Evolutionary conservation across 2,888 invertebrate genomes (phyloP).

Genomic region (Oscheius sp.): DNA sequence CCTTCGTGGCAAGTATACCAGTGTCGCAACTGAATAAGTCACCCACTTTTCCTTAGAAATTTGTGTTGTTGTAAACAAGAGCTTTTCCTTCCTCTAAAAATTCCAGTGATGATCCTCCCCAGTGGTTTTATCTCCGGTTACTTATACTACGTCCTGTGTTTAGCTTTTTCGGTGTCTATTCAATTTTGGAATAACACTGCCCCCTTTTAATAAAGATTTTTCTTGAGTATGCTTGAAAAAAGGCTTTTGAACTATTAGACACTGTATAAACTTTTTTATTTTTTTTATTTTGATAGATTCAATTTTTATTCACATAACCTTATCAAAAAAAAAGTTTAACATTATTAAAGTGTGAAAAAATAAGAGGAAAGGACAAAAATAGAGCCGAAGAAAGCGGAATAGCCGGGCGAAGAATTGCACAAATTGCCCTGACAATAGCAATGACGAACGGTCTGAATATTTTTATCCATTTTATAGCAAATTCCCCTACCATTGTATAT

Average conservation of each 20-base stretch:
- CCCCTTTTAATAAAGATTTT: too few species aligned
- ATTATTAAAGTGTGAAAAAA: too few species aligned
- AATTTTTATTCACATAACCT: too few species aligned
- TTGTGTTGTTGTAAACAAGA: slow-evolving; percentile 4
- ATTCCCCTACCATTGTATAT: neutral
- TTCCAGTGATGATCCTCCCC: slow-evolving; percentile 20
- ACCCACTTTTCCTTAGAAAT: neutral
- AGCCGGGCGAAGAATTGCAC: neutral
- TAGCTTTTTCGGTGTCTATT: neutral
- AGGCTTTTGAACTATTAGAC: too few species aligned
- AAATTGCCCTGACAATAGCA: slow-evolving; percentile 4
- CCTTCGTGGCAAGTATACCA: slow-evolving; percentile 17
- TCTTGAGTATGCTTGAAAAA: too few species aligned
- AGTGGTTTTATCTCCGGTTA: neutral
- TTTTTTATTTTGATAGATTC: too few species aligned
- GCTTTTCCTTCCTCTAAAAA: slow-evolving; percentile 2
- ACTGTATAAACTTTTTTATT: too few species aligned
- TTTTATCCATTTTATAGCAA: neutral
- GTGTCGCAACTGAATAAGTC: slow-evolving; percentile 22
- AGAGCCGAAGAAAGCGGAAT: neutral
- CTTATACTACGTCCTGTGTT: neutral
- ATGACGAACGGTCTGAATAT: slow-evolving; percentile 3
- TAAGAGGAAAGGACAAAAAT: neutral
- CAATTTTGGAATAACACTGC: neutral
- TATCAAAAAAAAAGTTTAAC: too few species aligned